Percentiles rank a stretch among this genome's conserved stretches.
phyloP scores from a whole-genome alignment of 1,140 invertebrate genomes.

The Harlomillsia oculata region DNA sequence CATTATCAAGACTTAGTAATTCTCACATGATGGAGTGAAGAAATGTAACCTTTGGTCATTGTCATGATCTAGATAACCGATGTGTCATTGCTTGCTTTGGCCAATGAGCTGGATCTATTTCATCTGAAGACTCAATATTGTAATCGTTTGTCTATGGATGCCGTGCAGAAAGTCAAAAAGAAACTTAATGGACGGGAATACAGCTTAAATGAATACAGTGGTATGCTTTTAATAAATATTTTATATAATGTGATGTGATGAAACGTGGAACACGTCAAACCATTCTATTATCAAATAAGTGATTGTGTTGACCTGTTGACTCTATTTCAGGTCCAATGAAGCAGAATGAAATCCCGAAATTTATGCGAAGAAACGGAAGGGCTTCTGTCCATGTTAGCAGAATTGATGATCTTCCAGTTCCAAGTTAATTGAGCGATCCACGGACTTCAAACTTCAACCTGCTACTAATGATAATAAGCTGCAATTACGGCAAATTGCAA shows the following conservation, averaged over 20 bases:
- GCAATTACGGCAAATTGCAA: no score
- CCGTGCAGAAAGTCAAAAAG: background rate
- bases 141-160: conserved; percentile 1
- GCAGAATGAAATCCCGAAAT: conserved; percentile 23
- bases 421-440: no score
- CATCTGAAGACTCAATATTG: conserved; percentile 3
- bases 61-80: conserved; percentile 5
- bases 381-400: conserved; percentile 8
- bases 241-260: background rate
- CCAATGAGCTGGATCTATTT: background rate
- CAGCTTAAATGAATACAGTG: conserved; percentile 7
- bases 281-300: conserved; percentile 3
- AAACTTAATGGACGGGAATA: conserved; percentile 1
- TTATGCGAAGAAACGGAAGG: conserved; percentile 18
- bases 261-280: background rate
- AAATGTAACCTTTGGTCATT: no score
- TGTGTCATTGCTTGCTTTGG: background rate
- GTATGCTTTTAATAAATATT: background rate
- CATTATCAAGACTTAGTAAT: no score
- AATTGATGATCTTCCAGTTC: conserved; percentile 5
- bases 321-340: conserved; percentile 13
- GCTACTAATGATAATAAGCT: no score
- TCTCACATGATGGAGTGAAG: no score
- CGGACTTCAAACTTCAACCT: no score
- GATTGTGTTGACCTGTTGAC: no score